Conservation (phyloP, 2,888 invertebrate genomes). For the Emesis castigata region DNA sequence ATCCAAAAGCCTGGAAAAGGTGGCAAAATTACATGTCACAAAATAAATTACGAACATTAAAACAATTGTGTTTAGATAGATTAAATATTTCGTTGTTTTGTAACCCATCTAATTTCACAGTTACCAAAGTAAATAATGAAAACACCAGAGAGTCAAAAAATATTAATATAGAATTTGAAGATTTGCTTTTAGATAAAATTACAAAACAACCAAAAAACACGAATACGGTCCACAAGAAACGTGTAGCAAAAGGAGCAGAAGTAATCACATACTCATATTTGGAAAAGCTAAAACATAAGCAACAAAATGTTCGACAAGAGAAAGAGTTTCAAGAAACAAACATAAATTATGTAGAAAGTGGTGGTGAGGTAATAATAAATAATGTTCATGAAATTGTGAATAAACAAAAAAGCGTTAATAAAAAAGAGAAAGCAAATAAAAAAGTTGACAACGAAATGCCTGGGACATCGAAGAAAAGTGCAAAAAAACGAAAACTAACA, state of each 20-base stretch:
- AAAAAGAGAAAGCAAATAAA: not conserved
- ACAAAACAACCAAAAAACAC: constrained; percentile 32
- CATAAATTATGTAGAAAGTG: not conserved
- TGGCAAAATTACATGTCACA: constrained; percentile 3
- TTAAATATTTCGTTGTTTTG: not conserved
- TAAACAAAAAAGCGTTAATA: not conserved
- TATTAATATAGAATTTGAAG: constrained; percentile 20
- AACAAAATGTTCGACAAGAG: not conserved
- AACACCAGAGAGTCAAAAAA: not conserved
- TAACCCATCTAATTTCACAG: not conserved
- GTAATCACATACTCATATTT: constrained; percentile 19
- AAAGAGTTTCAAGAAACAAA: not conserved
- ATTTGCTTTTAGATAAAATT: constrained; percentile 33
- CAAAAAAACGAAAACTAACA: not conserved
- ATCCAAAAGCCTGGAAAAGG: constrained; percentile 26
- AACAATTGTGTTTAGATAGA: not conserved
- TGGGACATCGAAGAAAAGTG: not conserved
- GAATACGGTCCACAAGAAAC: constrained; percentile 22
- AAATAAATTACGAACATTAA: not conserved
- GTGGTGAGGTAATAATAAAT: not conserved
- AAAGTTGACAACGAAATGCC: not conserved
- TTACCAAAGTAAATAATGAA: not conserved
- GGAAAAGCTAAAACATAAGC: not conserved
- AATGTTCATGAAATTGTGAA: not conserved
- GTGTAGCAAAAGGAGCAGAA: constrained; percentile 29